Conservation (phyloP, 2,113 vertebrate genomes). For the Cyprinodon brontotheroides region DNA sequence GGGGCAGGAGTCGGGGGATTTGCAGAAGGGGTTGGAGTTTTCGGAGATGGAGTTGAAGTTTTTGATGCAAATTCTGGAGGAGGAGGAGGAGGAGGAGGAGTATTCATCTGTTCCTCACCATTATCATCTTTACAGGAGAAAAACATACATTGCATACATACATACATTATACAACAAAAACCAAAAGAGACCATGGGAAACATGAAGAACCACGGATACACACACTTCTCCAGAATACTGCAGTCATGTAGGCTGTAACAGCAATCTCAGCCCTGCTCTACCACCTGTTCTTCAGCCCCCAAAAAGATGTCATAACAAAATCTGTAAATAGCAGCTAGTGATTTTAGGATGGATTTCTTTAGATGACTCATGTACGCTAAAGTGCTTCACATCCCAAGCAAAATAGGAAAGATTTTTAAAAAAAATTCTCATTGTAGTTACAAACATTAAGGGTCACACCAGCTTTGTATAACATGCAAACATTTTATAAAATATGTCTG, state of each 20-base stretch:
- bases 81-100: slow-evolving; percentile 65
- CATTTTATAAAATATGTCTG: background rate
- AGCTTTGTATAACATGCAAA: background rate
- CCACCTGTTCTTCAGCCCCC: slow-evolving; percentile 60
- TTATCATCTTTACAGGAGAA: slow-evolving; percentile 69
- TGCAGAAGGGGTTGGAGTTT: slow-evolving; percentile 31
- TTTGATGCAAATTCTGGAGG: slow-evolving; percentile 67
- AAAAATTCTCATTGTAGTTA: background rate
- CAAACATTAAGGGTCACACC: background rate
- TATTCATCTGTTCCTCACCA: slow-evolving; percentile 63
- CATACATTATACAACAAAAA: background rate
- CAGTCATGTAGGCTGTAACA: slow-evolving; percentile 25
- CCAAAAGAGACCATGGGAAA: background rate
- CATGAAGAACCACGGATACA: no score
- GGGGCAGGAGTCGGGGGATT: slow-evolving; percentile 30
- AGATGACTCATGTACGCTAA: background rate
- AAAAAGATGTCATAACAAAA: slow-evolving; percentile 54
- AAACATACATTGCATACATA: background rate
- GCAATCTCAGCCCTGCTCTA: slow-evolving; percentile 20
- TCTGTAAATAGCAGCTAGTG: slow-evolving; percentile 60
- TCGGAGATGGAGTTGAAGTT: slow-evolving; percentile 34
- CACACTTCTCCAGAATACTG: slow-evolving; percentile 4
- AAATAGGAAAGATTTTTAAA: background rate
- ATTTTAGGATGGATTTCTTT: slow-evolving; percentile 31
- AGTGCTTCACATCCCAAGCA: background rate